Percentiles rank a stretch among this genome's conserved stretches.
Conservation (phyloP, 2,113 vertebrate genomes). For the Malurus cyaneus region DNA sequence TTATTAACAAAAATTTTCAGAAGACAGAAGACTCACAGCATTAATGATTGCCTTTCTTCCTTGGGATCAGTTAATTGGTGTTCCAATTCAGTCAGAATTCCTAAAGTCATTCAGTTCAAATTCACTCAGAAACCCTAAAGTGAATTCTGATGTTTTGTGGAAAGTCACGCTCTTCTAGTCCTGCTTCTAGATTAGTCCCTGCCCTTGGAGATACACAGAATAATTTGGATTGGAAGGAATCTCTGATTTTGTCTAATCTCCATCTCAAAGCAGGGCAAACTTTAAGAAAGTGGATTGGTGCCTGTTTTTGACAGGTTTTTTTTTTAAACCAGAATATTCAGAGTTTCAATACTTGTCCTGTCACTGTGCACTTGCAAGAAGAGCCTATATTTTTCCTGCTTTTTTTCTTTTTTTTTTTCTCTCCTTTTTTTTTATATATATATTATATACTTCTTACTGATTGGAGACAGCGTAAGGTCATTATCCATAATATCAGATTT, state of each 20-base stretch:
- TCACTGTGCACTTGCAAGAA: neutral
- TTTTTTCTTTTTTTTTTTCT: too few relatives aligned
- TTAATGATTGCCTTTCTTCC: neutral
- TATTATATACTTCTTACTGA: neutral
- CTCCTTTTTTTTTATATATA: neutral
- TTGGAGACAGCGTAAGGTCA: neutral
- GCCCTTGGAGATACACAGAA: neutral
- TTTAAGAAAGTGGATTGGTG: neutral
- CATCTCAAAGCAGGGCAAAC: neutral
- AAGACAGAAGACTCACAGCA: neutral
- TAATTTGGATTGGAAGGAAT: neutral
- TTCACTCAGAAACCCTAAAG: neutral
- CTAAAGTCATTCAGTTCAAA: neutral
- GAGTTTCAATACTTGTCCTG: neutral
- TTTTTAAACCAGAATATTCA: neutral
- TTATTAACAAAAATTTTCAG: neutral
- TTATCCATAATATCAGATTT: neutral
- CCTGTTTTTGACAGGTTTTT: neutral
- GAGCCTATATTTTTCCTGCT: too few relatives aligned
- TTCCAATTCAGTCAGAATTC: neutral
- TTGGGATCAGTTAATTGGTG: neutral
- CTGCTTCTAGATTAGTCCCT: neutral
- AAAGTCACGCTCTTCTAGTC: neutral
- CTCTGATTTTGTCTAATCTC: neutral
- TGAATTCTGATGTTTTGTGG: neutral